These are phyloP conservation scores for Ochotona princeps DNA, from an alignment of 2,113 vertebrate genomes.

Conservation along the genomic window DNA sequence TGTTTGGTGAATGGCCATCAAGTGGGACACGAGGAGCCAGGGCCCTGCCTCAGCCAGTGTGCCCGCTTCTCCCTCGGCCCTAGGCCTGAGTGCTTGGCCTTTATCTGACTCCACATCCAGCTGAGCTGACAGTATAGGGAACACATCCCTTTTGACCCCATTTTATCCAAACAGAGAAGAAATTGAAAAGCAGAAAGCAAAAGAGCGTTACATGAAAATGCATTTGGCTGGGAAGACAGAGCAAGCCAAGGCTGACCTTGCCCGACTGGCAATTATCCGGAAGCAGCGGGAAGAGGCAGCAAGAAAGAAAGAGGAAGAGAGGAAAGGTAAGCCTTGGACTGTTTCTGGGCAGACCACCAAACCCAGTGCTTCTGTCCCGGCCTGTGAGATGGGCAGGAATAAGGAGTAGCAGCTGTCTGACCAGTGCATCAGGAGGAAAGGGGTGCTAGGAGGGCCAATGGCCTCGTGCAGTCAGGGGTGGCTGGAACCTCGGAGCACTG, in stretches of 20 bases:
- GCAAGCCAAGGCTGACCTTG: conserved; percentile 97
- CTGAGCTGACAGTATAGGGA: not conserved
- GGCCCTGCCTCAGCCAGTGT: not conserved
- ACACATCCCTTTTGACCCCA: not conserved
- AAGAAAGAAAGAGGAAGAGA: conserved; percentile 96
- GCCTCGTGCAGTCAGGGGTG: too few relatives aligned
- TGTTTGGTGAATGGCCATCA: not conserved
- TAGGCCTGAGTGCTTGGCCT: not conserved
- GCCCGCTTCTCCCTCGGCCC: not conserved
- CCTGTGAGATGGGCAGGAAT: too few relatives aligned
- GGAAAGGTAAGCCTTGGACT: conserved; percentile 88
- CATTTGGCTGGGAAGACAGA: conserved; percentile 98
- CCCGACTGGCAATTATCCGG: conserved; percentile 95
- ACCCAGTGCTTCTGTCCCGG: not conserved
- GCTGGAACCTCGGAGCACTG: not conserved
- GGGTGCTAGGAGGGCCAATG: not conserved
- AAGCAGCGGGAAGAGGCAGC: conserved; percentile 98
- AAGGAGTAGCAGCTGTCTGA: not conserved
- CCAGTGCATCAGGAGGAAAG: not conserved
- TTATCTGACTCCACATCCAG: not conserved
- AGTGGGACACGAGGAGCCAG: not conserved
- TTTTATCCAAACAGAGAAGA: conserved; percentile 91
- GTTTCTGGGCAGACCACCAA: not conserved
- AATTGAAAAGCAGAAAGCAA: conserved; percentile 98
- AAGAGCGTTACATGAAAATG: conserved; percentile 99